Percentiles rank a stretch among this genome's conserved stretches.
phyloP scores from a whole-genome alignment of 1,140 invertebrate species.

The Mesaphorura yosii region DNA sequence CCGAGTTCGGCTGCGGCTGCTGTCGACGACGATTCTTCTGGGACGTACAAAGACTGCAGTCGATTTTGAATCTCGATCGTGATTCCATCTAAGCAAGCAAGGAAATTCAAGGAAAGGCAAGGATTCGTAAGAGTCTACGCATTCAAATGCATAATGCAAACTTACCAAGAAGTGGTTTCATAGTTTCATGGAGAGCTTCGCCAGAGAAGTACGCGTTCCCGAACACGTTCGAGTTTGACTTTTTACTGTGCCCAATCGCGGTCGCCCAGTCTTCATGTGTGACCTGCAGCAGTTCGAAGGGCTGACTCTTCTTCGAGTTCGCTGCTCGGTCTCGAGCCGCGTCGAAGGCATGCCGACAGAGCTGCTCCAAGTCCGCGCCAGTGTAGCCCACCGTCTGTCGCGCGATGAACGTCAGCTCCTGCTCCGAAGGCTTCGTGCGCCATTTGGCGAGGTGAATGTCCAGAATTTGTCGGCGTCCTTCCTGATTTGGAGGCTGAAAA shows the following conservation, averaged over 20 bases:
- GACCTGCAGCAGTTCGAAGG: background rate
- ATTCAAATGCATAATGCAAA: too few relatives aligned
- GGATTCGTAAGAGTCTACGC: too few relatives aligned
- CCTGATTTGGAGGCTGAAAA: background rate
- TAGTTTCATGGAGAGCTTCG: conserved; percentile 26
- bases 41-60: too few relatives aligned
- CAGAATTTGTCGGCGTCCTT: background rate
- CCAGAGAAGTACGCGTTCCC: background rate
- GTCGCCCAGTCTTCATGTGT: background rate
- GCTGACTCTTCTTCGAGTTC: background rate
- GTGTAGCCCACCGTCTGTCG: background rate
- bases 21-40: too few relatives aligned
- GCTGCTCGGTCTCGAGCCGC: background rate
- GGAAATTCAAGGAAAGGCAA: too few relatives aligned
- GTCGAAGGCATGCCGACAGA: conserved; percentile 7
- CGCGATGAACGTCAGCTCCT: background rate
- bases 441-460: conserved; percentile 7
- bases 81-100: too few relatives aligned
- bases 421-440: background rate
- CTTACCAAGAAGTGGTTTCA: too few relatives aligned
- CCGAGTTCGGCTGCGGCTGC: too few relatives aligned
- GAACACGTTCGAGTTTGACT: background rate
- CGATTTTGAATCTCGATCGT: too few relatives aligned
- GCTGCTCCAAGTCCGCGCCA: conserved; percentile 8
- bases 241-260: background rate